phyloP scores from a whole-genome alignment of 2,113 vertebrate genomes.

The Chaenogobius annularis region DNA sequence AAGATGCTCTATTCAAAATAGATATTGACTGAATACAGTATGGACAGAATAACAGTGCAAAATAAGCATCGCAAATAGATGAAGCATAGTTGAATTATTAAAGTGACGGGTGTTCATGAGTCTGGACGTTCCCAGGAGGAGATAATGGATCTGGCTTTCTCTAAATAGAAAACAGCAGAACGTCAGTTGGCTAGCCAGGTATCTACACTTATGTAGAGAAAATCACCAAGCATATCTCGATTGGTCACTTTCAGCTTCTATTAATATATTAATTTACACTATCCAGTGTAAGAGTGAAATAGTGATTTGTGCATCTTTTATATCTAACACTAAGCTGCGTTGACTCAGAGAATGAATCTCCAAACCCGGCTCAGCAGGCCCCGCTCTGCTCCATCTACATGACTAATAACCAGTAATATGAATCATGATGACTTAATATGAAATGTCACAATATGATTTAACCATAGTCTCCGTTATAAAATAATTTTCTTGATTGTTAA shows the following conservation, averaged over 20 bases:
- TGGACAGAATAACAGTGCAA: too few species aligned
- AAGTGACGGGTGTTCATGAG: not conserved
- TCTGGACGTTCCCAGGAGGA: not conserved
- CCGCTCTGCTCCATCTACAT: constrained; percentile 46
- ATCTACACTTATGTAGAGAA: not conserved
- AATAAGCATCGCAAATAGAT: too few species aligned
- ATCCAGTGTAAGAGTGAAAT: not conserved
- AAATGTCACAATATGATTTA: constrained; percentile 15
- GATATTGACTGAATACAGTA: too few species aligned
- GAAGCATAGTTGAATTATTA: too few species aligned
- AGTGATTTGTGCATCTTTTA: constrained; percentile 45
- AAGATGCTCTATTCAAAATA: too few species aligned
- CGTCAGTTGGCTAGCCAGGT: not conserved
- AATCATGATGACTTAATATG: constrained; percentile 43
- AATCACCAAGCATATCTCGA: not conserved
- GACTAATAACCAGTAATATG: constrained; percentile 60
- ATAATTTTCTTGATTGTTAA: not conserved
- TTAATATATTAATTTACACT: not conserved
- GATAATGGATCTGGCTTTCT: not conserved
- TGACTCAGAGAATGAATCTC: constrained; percentile 33
- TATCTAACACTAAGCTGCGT: constrained; percentile 31
- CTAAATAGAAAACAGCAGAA: not conserved
- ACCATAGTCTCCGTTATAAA: not conserved
- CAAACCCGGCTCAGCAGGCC: constrained; percentile 35
- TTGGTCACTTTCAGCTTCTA: not conserved